Evolutionary conservation across 2,113 vertebrate genomes (phyloP).

Genomic region (Pyrgilauda ruficollis): DNA sequence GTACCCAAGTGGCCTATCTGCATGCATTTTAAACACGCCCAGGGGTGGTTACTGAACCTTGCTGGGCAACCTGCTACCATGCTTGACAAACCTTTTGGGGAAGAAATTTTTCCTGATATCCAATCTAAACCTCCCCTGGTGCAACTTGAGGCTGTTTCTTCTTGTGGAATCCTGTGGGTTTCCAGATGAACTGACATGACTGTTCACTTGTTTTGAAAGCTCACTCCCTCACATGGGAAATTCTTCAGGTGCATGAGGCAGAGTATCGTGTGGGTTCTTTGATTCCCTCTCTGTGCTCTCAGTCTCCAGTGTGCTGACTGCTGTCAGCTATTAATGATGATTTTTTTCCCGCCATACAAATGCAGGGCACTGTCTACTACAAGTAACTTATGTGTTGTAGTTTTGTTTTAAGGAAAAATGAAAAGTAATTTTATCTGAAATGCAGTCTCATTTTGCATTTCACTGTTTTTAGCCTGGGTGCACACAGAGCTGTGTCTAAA

Average conservation of each 20-base stretch:
- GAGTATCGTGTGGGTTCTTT: fast-evolving
- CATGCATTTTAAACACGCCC: neutral
- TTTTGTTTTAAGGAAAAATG: neutral
- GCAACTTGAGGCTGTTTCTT: neutral
- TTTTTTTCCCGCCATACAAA: neutral
- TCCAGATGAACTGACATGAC: neutral
- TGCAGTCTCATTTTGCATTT: neutral
- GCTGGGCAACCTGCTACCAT: neutral
- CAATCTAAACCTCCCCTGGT: neutral
- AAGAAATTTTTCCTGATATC: neutral
- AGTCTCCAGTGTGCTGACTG: neutral
- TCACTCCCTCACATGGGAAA: neutral
- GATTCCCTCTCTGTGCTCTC: neutral
- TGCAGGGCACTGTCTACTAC: neutral
- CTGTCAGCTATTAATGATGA: neutral
- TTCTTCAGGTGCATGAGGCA: neutral
- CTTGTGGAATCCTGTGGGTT: neutral
- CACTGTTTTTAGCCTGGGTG: neutral
- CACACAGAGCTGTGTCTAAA: neutral
- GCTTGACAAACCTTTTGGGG: neutral
- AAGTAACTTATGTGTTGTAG: neutral
- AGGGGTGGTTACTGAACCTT: neutral
- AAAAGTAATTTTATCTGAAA: neutral
- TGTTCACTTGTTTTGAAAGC: neutral
- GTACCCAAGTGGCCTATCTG: neutral